These are phyloP conservation scores for Astyanax mexicanus DNA, from an alignment of 2,797 vertebrate genomes.

Conservation along the genomic window DNA sequence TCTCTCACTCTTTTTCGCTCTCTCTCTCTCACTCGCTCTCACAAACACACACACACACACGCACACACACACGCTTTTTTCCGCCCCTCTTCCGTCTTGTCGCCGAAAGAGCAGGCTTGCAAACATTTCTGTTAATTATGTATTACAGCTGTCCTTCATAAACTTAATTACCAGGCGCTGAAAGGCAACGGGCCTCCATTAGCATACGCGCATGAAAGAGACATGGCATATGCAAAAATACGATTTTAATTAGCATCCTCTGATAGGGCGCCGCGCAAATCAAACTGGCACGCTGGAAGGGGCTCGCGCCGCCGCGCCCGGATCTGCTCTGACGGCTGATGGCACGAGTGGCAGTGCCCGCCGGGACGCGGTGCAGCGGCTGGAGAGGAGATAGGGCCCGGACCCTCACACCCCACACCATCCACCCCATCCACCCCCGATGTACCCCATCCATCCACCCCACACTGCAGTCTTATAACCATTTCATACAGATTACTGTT, in stretches of 20 bases:
- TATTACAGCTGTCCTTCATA: constrained; percentile 96
- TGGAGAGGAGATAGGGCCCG: constrained; percentile 8
- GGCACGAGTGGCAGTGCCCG: constrained; percentile 55
- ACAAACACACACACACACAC: constrained; percentile 37
- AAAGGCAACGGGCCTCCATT: constrained; percentile 88
- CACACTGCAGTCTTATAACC: constrained; percentile 60
- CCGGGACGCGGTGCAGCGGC: constrained; percentile 39
- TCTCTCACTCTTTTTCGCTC: not conserved
- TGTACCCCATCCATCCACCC: not conserved
- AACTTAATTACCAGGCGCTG: constrained; percentile 94
- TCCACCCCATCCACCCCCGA: too few relatives aligned
- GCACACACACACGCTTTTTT: constrained; percentile 48
- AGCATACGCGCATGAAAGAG: constrained; percentile 89
- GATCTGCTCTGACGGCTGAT: constrained; percentile 72
- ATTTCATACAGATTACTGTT: constrained; percentile 69
- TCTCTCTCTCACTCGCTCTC: constrained; percentile 14
- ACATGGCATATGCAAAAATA: constrained; percentile 90
- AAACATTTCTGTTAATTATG: constrained; percentile 94
- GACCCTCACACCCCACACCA: constrained; percentile 60
- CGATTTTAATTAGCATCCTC: constrained; percentile 91
- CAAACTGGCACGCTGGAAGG: constrained; percentile 87
- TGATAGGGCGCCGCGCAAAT: constrained; percentile 89
- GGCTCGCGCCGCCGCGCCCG: constrained; percentile 78
- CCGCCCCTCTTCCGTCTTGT: constrained; percentile 52
- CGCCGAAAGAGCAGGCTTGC: constrained; percentile 71